These are phyloP conservation scores for Hymenopus coronatus DNA, from an alignment of 2,888 invertebrate genomes.

Conservation along the genomic window DNA sequence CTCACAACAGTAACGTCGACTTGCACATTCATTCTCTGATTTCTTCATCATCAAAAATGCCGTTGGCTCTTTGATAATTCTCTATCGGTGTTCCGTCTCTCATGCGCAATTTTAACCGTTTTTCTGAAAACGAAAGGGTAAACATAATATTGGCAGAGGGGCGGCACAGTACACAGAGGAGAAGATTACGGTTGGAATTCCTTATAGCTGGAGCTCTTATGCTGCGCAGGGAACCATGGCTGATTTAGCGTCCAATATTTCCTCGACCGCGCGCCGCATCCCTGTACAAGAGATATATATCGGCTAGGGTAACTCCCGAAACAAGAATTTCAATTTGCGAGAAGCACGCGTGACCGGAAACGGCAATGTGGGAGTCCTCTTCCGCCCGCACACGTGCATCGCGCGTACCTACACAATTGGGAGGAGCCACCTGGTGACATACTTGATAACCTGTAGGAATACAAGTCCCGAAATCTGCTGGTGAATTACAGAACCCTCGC, in stretches of 20 bases:
- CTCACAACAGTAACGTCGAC: background rate
- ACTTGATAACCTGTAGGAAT: slow-evolving; percentile 26
- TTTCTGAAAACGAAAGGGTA: background rate
- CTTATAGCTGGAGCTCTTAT: background rate
- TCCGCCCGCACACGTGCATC: background rate
- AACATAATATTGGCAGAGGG: background rate
- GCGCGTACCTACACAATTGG: background rate
- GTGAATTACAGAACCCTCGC: background rate
- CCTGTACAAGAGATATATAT: slow-evolving; percentile 15
- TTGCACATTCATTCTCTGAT: no score
- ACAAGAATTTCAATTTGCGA: slow-evolving; percentile 45
- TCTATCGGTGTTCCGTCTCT: background rate
- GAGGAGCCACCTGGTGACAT: slow-evolving; percentile 28
- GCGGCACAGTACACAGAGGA: background rate
- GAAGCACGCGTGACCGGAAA: slow-evolving; percentile 38
- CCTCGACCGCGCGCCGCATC: background rate
- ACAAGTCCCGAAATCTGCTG: background rate
- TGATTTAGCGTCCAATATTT: slow-evolving; percentile 27
- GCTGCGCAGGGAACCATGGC: slow-evolving; percentile 25
- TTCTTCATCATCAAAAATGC: background rate
- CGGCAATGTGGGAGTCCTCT: slow-evolving; percentile 22
- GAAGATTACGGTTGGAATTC: background rate
- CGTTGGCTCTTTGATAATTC: background rate
- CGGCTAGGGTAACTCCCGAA: slow-evolving; percentile 32
- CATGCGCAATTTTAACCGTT: background rate